Evolutionary conservation across 2,113 vertebrate species (phyloP).

Genomic region (Ctenodactylus gundi): DNA sequence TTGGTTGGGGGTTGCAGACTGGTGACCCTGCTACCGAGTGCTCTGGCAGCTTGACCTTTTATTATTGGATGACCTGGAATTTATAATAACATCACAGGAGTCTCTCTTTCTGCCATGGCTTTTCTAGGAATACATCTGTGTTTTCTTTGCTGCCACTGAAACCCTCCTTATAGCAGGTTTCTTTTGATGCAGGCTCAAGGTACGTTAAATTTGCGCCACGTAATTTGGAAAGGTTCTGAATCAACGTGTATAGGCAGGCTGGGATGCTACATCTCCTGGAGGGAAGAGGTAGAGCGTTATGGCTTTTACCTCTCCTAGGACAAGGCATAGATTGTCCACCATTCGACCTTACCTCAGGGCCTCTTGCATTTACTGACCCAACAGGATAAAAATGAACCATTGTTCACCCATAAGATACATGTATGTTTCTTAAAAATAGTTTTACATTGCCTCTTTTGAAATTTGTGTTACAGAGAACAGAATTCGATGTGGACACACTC

Average conservation of each 20-base stretch:
- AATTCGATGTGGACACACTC: constrained; percentile 97
- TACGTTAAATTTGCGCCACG: not conserved
- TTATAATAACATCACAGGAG: constrained; percentile 49
- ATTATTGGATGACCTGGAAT: constrained; percentile 57
- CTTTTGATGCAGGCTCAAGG: constrained; percentile 13
- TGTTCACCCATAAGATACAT: not conserved
- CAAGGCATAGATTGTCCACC: not conserved
- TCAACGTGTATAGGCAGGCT: not conserved
- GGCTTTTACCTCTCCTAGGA: not conserved
- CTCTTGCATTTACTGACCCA: not conserved
- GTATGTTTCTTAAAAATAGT: not conserved
- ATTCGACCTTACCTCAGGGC: not conserved
- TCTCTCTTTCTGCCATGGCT: constrained; percentile 17
- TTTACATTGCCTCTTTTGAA: constrained; percentile 42
- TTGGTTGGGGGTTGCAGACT: not conserved
- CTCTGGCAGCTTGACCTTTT: constrained; percentile 63
- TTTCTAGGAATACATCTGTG: constrained; percentile 52
- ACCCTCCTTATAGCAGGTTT: not conserved
- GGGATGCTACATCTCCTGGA: not conserved
- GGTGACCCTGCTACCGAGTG: not conserved
- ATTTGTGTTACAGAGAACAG: constrained; percentile 91
- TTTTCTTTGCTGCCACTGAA: not conserved
- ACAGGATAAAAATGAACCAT: not conserved
- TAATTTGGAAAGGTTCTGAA: not conserved
- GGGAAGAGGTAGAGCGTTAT: not conserved